A percentile compares a stretch with the other conserved stretches of the same genome.
Conservation (phyloP, 2,797 vertebrate species). For the Catamblyrhynchus diadema region DNA sequence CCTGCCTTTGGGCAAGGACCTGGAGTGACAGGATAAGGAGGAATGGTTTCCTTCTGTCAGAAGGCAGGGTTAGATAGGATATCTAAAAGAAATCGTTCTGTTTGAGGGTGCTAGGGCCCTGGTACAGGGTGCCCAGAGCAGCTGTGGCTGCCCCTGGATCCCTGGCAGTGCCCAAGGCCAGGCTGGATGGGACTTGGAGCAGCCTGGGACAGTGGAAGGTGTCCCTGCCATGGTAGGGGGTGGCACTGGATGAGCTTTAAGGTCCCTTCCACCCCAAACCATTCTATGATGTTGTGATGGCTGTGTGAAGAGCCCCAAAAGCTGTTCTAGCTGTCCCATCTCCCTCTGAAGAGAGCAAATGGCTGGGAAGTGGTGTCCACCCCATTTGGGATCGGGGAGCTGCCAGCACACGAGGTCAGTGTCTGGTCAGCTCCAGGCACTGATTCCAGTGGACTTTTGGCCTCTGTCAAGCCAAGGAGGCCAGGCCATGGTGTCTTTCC, state of each 20-base stretch:
- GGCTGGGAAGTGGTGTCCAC: background rate
- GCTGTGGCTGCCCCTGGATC: background rate
- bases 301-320: background rate
- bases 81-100: fast-evolving
- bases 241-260: background rate
- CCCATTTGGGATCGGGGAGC: background rate
- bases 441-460: background rate
- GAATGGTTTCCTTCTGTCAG: background rate
- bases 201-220: fast-evolving
- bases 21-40: background rate
- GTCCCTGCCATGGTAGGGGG: background rate
- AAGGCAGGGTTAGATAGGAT: background rate
- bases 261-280: background rate
- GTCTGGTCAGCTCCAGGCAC: background rate
- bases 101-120: background rate
- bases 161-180: background rate
- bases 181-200: background rate
- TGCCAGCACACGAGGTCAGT: background rate
- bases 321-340: background rate
- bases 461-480: background rate
- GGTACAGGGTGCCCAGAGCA: background rate
- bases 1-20: background rate
- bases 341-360: background rate
- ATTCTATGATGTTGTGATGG: background rate
- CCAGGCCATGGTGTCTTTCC: background rate